A percentile compares a stretch with the other conserved stretches of the same genome.
Evolutionary conservation across 2,888 invertebrate species (phyloP).

Genomic region (Erebia epiphron): DNA sequence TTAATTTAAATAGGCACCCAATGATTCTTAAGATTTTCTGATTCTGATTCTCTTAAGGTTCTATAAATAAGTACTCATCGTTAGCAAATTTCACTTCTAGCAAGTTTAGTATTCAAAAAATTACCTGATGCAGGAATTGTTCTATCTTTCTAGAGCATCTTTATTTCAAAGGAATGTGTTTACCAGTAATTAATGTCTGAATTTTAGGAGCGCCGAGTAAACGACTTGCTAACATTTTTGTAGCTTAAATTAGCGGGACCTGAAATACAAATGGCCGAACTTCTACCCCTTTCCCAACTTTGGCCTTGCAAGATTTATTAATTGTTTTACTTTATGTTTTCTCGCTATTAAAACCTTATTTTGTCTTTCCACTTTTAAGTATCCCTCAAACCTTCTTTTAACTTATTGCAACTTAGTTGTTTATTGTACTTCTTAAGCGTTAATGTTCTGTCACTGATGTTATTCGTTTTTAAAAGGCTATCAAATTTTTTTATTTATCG

Average conservation of each 20-base stretch:
- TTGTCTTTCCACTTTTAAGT: conserved; percentile 17
- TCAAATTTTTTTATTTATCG: neutral
- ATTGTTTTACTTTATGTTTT: conserved; percentile 39
- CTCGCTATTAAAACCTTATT: conserved; percentile 23
- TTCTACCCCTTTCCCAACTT: conserved; percentile 43
- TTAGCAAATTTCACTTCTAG: neutral
- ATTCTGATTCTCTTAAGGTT: no score
- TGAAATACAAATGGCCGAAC: conserved; percentile 45
- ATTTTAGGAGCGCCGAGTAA: conserved; percentile 41
- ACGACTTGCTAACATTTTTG: conserved; percentile 46
- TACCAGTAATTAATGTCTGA: conserved; percentile 44
- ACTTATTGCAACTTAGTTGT: neutral
- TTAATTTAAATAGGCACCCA: no score
- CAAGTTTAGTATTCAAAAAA: conserved; percentile 6
- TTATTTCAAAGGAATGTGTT: conserved; percentile 37
- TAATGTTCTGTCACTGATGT: conserved; percentile 1
- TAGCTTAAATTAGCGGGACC: conserved; percentile 46
- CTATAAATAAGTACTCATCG: neutral
- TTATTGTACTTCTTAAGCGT: neutral
- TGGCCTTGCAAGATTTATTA: conserved; percentile 41
- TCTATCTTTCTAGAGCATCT: conserved; percentile 34
- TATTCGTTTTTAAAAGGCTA: neutral
- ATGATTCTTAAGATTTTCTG: no score
- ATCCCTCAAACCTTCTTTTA: conserved; percentile 11
- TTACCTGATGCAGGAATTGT: conserved; percentile 15